Conservation (phyloP, 2,797 vertebrate species). For the Gallinago solitaria region DNA sequence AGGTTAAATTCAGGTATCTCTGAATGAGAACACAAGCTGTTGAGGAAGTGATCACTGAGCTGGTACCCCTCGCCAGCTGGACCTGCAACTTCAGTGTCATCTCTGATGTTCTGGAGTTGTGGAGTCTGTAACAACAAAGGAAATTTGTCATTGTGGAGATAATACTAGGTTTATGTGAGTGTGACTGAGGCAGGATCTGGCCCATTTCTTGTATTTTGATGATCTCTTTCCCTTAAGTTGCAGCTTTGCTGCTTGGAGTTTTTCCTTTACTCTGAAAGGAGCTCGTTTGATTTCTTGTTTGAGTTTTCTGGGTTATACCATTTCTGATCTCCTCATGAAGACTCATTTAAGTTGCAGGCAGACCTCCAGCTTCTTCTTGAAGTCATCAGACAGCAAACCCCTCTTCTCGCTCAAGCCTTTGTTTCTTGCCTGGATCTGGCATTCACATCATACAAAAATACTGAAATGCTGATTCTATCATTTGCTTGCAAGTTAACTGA, state of each 20-base stretch:
- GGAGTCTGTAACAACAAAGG: not conserved
- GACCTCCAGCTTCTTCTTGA: not conserved
- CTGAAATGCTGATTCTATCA: not conserved
- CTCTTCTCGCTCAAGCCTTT: not conserved
- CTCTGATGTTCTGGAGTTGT: not conserved
- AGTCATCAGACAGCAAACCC: conserved; percentile 15
- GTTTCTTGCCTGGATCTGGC: conserved; percentile 3
- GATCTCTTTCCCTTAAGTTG: not conserved
- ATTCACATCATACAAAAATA: not conserved
- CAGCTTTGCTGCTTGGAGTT: not conserved
- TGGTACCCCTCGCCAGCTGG: not conserved
- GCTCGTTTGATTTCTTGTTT: not conserved
- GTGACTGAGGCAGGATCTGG: not conserved
- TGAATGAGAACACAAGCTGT: not conserved
- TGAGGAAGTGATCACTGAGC: not conserved
- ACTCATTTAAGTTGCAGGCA: not conserved
- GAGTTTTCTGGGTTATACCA: not conserved
- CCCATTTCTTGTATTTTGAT: not conserved
- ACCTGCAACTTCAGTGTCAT: not conserved
- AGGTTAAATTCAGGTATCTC: not conserved
- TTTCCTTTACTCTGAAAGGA: not conserved
- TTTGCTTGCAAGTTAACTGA: not conserved
- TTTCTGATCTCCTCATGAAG: not conserved
- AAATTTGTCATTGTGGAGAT: not conserved
- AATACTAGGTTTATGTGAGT: not conserved